These are phyloP conservation scores for Rissa tridactyla DNA, from an alignment of 2,113 vertebrate genomes.

Conservation along the genomic window DNA sequence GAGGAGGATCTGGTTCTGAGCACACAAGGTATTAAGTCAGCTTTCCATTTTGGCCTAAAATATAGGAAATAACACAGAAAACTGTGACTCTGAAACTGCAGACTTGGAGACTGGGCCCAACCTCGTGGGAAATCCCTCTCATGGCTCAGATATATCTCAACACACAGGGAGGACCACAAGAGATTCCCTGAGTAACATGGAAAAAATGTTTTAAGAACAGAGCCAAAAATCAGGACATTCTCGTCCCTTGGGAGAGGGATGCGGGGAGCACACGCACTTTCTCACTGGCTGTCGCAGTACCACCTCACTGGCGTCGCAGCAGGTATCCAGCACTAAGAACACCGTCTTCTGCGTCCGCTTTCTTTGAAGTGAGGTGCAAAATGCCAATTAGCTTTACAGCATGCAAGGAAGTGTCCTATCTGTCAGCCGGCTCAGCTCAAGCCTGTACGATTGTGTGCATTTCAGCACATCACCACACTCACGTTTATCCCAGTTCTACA, in stretches of 20 bases:
- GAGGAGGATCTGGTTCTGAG: background rate
- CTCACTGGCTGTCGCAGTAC: background rate
- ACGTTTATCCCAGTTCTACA: fast-evolving
- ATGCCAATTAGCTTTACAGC: background rate
- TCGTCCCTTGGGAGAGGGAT: background rate
- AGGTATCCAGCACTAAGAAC: background rate
- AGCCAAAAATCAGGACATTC: background rate
- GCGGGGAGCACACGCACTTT: fast-evolving
- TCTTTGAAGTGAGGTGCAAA: background rate
- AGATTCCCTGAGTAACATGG: background rate
- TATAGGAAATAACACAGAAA: background rate
- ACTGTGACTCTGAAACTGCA: background rate
- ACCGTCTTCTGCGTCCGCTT: background rate
- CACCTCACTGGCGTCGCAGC: background rate
- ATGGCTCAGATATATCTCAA: background rate
- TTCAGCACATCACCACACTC: background rate
- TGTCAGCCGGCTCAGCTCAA: background rate
- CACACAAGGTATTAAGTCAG: background rate
- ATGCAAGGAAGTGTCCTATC: background rate
- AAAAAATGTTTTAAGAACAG: background rate
- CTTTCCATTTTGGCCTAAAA: background rate
- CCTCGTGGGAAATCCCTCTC: background rate
- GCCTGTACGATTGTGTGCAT: fast-evolving
- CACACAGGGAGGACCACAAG: background rate
- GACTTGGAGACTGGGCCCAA: too few species aligned